Percentiles rank a stretch among this genome's conserved stretches.
Conservation (phyloP, 2,888 invertebrate species). For the Tyria jacobaeae region DNA sequence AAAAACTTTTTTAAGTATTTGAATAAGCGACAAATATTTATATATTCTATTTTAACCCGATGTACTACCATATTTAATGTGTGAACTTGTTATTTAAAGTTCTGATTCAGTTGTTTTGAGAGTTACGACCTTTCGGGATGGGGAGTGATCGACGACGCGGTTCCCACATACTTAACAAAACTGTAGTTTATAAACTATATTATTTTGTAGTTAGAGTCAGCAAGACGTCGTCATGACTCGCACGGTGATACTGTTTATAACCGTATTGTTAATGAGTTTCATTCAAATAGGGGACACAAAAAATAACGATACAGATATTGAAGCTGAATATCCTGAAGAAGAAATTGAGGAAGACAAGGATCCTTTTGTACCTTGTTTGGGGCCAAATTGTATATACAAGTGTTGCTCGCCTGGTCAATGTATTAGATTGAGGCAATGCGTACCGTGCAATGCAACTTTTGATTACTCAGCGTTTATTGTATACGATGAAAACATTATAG, state of each 20-base stretch:
- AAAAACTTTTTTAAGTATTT: no score
- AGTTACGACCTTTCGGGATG: not conserved
- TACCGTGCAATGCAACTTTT: not conserved
- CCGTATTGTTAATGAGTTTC: not conserved
- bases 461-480: constrained; percentile 7
- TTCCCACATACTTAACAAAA: not conserved
- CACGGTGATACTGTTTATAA: constrained; percentile 1
- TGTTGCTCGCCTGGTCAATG: constrained; percentile 15
- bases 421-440: not conserved
- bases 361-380: not conserved
- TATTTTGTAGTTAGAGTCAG: constrained; percentile 1
- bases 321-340: not conserved
- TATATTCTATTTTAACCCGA: no score
- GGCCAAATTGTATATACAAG: constrained; percentile 9
- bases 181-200: not conserved
- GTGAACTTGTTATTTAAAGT: not conserved
- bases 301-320: not conserved
- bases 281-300: constrained; percentile 5
- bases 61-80: not conserved
- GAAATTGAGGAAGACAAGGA: not conserved
- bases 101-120: not conserved
- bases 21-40: no score
- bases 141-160: not conserved
- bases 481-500: constrained; percentile 6
- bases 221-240: constrained; percentile 5